Conservation (phyloP, 2,797 vertebrate genomes). For the Tenualosa ilisha region DNA sequence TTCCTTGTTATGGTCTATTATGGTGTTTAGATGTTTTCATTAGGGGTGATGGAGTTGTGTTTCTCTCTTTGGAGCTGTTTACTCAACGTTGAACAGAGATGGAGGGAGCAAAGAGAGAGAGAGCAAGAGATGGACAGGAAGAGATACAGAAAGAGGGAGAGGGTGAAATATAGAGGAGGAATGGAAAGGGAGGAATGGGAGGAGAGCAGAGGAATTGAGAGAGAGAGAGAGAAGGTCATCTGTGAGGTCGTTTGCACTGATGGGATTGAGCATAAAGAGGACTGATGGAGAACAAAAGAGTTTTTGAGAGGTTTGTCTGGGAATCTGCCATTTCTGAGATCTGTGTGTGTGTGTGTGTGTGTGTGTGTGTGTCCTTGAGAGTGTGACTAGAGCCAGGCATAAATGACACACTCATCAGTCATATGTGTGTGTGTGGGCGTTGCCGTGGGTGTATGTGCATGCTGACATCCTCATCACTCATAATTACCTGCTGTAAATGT, state of each 20-base stretch:
- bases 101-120: too few species aligned
- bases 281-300: neutral
- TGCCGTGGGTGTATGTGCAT: neutral
- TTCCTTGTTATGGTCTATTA: too few species aligned
- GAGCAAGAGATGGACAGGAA: too few species aligned
- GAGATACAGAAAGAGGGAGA: neutral
- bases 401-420: neutral
- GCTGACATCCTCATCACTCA: neutral
- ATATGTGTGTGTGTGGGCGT: neutral
- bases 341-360: slow-evolving; percentile 6
- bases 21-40: too few species aligned
- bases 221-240: neutral
- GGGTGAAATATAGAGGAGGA: neutral
- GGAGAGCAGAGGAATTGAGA: neutral
- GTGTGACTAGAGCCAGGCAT: neutral
- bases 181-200: neutral
- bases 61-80: too few species aligned
- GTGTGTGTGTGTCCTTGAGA: slow-evolving; percentile 4
- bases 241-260: neutral
- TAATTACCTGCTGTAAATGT: neutral
- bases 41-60: too few species aligned
- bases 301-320: neutral
- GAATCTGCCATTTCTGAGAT: neutral
- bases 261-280: neutral
- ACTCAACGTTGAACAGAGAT: too few species aligned